Evolutionary conservation across 2,888 invertebrate genomes (phyloP), one percentile per base, ranked within the genome.

Genomic region (Ichneumoninae sp.): DNA sequence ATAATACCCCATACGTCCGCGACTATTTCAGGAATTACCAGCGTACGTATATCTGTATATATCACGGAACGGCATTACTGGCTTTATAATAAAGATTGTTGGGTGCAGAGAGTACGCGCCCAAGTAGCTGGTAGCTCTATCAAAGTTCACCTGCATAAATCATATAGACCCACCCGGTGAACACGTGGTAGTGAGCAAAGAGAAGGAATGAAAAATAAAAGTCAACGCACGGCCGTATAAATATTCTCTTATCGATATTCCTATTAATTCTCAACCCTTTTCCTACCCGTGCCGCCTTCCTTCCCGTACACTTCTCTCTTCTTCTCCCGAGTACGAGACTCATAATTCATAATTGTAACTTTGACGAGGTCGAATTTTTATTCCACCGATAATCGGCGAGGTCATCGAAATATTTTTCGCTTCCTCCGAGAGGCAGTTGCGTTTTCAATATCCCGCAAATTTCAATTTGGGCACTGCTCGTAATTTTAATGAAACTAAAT

Each of bases 161-260:
- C 80, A 83, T 60, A 71, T 62, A 19, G 30, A 26, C 16, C 22
- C 50, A 26, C 22, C 47, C 68, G 68, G 68, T 4, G 16, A 57
- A 40, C 65, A 47, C 52, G 7, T 22, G 30, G 22, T 66, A 54
- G 60, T 40, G 57, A 78, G 30, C 62, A 69, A 69, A 74, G 62
- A 84, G 62, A 76, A 77, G 65, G 40, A 68, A 65, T 62, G 66
- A 66, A 80, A 47, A 36, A 30, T 74, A 74, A 57, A 30, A 70
- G 83, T 57, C 74, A 80, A 76, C 74, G 83, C 71, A 79, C 79
- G 66, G 44, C 69, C 13, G 60, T 70, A 79, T 81, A 79, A 84
- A 84, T 79, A 81, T 79, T 82, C 66, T 82, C 84, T 84, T 84
- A 84, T 84, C 84, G 81, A 84, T 84, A 84, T 84, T 75, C 69